Percentiles rank a stretch among this genome's conserved stretches.
Conservation (phyloP, 2,888 invertebrate genomes). For the Eristalis tenax region DNA sequence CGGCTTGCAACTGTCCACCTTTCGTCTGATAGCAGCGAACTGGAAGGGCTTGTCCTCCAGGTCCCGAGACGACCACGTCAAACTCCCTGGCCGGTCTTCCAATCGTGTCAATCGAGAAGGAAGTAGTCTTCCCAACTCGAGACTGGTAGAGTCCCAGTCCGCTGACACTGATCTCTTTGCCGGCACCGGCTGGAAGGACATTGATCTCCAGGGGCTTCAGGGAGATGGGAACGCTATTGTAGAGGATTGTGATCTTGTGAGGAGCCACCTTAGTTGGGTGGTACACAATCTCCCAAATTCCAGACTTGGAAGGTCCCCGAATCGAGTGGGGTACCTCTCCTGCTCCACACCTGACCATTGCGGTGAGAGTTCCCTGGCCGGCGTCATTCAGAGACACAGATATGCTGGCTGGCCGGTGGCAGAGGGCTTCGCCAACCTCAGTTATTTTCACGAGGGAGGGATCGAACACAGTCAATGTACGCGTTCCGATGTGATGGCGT, state of each 20-base stretch:
- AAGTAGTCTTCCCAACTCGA: constrained; percentile 89
- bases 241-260: constrained; percentile 92
- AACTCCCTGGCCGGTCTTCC: constrained; percentile 93
- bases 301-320: constrained; percentile 86
- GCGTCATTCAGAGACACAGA: constrained; percentile 90
- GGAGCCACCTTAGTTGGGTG: constrained; percentile 93
- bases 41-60: constrained; percentile 90
- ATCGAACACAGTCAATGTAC: constrained; percentile 90
- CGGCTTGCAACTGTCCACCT: constrained; percentile 96
- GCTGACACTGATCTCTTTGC: constrained; percentile 87
- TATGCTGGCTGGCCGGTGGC: constrained; percentile 91
- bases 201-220: constrained; percentile 83
- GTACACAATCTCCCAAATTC: constrained; percentile 91
- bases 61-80: constrained; percentile 94
- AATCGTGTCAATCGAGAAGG: constrained; percentile 93
- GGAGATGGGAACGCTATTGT: constrained; percentile 90
- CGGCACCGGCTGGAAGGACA: constrained; percentile 85
- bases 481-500: constrained; percentile 84
- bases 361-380: constrained; percentile 92
- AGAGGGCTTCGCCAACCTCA: constrained; percentile 89
- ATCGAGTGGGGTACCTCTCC: constrained; percentile 91
- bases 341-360: constrained; percentile 90
- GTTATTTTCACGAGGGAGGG: constrained; percentile 87
- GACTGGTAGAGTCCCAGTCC: constrained; percentile 93
- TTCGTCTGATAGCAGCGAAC: constrained; percentile 98